Evolutionary conservation across 2,113 vertebrate species (phyloP).

Genomic region (Struthio camelus): DNA sequence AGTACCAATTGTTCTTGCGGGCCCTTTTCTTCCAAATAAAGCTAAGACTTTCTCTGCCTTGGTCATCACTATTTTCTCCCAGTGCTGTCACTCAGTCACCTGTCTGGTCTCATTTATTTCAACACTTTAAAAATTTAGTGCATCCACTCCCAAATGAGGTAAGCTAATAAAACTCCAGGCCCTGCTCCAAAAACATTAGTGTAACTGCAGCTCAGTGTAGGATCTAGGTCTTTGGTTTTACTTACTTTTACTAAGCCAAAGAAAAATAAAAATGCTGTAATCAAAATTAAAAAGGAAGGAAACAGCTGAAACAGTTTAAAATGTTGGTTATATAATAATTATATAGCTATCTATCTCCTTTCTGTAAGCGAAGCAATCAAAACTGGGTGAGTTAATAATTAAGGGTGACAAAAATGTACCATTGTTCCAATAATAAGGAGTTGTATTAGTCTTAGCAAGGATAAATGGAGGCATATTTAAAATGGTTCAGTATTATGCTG

Average conservation of each 20-base stretch:
- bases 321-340: not conserved
- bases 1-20: not conserved
- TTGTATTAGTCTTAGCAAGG: not conserved
- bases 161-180: slow-evolving; percentile 21
- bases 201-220: not conserved
- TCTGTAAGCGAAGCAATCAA: not conserved
- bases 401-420: slow-evolving; percentile 50
- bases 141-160: not conserved
- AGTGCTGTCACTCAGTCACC: slow-evolving; percentile 6
- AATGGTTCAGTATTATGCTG: not conserved
- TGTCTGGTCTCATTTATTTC: slow-evolving; percentile 49
- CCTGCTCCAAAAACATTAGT: slow-evolving; percentile 29
- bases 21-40: slow-evolving; percentile 36
- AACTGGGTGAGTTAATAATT: slow-evolving; percentile 48
- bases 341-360: not conserved
- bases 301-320: not conserved
- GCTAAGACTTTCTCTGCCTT: not conserved
- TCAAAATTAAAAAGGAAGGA: not conserved
- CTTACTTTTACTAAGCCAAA: not conserved
- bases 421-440: slow-evolving; percentile 45
- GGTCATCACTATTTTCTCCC: not conserved
- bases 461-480: slow-evolving; percentile 30
- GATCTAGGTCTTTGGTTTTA: not conserved
- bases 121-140: not conserved
- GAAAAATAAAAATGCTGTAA: not conserved